Conservation (phyloP, 2,797 vertebrate genomes). For the Chiroxiphia lanceolata region DNA sequence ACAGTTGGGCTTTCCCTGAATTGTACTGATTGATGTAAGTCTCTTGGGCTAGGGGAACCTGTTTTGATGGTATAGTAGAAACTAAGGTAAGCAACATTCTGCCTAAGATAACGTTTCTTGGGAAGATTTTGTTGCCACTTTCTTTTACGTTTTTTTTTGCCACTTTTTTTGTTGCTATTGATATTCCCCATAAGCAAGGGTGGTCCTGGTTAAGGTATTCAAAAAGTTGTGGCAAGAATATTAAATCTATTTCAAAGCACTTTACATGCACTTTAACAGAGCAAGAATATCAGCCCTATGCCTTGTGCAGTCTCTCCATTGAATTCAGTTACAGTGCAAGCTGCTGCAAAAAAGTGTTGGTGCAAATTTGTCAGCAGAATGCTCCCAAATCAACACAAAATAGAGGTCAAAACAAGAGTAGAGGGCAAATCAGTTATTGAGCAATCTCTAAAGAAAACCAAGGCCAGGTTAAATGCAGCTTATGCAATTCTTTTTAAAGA, state of each 20-base stretch:
- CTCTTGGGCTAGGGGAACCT: neutral
- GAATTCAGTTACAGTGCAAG: neutral
- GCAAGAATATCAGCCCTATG: neutral
- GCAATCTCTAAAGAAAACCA: neutral
- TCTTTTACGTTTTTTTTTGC: neutral
- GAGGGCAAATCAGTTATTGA: neutral
- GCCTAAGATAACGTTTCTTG: neutral
- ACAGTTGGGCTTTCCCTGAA: neutral
- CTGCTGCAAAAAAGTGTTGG: neutral
- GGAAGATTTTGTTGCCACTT: neutral
- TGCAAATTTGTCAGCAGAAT: neutral
- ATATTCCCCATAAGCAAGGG: neutral
- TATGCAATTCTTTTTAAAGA: constrained; percentile 3
- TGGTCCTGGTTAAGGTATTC: neutral
- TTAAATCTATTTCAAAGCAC: neutral
- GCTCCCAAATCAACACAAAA: neutral
- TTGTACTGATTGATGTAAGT: neutral
- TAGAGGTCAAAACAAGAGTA: constrained; percentile 14
- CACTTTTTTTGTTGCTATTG: neutral
- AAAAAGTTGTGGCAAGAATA: neutral
- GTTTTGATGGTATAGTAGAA: neutral
- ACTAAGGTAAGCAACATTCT: neutral
- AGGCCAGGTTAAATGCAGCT: constrained; percentile 7
- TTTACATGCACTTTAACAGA: neutral
- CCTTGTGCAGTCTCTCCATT: neutral